Percentiles rank a stretch among this genome's conserved stretches.
Evolutionary conservation across 2,888 invertebrate species (phyloP).

Genomic region (Yponomeuta cagnagella): DNA sequence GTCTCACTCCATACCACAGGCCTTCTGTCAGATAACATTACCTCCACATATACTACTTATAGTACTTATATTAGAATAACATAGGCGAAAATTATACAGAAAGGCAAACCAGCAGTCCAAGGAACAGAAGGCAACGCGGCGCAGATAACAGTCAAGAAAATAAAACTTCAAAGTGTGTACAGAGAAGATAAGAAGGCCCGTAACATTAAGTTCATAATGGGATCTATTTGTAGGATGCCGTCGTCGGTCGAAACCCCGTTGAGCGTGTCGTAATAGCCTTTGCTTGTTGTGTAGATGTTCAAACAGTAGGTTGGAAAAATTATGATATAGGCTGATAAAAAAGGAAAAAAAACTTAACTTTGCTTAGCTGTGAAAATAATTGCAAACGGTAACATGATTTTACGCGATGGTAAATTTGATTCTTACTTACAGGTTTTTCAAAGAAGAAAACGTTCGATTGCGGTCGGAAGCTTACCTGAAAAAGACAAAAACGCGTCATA

Average conservation of each 20-base stretch:
- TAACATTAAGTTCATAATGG: conserved; percentile 21
- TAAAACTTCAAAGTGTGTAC: conserved; percentile 55
- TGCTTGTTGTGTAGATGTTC: not conserved
- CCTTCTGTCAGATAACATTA: too few relatives aligned
- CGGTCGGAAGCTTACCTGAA: not conserved
- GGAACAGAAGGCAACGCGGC: conserved; percentile 10
- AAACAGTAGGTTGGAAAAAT: not conserved
- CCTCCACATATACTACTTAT: too few relatives aligned
- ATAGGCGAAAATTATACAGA: not conserved
- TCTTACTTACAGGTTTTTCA: not conserved
- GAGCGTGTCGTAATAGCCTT: conserved; percentile 17
- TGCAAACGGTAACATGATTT: too few relatives aligned
- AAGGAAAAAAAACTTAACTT: not conserved
- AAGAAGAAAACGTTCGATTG: not conserved
- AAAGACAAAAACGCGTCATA: not conserved
- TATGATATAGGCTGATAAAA: not conserved
- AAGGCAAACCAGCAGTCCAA: not conserved
- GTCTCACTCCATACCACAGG: too few relatives aligned
- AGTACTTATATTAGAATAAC: not conserved
- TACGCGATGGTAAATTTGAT: not conserved
- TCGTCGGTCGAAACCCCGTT: conserved; percentile 15
- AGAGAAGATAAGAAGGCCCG: conserved; percentile 22
- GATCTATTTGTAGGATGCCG: conserved; percentile 21
- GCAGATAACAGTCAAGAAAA: conserved; percentile 57
- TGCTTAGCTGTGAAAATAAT: too few relatives aligned